Percentiles rank a stretch among this genome's conserved stretches.
Conservation (phyloP, 2,888 invertebrate genomes). For the Oligia latruncula region DNA sequence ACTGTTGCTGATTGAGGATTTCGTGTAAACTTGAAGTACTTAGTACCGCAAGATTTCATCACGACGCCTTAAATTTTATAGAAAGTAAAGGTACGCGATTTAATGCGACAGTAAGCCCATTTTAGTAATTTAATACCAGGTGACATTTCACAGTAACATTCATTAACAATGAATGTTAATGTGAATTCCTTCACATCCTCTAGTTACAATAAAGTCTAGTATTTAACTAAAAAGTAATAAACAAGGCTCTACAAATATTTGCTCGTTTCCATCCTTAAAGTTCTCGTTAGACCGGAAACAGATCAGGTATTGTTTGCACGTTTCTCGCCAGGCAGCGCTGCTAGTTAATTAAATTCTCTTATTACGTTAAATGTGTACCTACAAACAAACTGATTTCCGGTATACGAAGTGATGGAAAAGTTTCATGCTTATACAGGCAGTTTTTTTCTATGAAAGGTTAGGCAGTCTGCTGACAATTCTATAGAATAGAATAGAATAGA, state of each 20-base stretch:
- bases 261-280: slow-evolving; percentile 29
- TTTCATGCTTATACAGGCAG: slow-evolving; percentile 1
- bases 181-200: not conserved
- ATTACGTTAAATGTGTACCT: slow-evolving; percentile 19
- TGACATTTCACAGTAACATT: too few relatives aligned
- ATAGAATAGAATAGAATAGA: too few relatives aligned
- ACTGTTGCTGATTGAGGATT: slow-evolving; percentile 32
- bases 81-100: not conserved
- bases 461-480: not conserved
- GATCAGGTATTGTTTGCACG: slow-evolving; percentile 32
- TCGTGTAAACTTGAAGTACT: not conserved
- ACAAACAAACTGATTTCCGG: slow-evolving; percentile 22
- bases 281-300: slow-evolving; percentile 39
- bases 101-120: not conserved
- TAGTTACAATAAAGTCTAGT: not conserved
- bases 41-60: not conserved
- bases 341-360: slow-evolving; percentile 48
- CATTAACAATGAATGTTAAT: not conserved
- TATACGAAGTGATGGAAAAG: not conserved
- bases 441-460: not conserved
- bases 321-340: slow-evolving; percentile 21
- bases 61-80: not conserved
- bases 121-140: not conserved
- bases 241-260: slow-evolving; percentile 40
- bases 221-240: slow-evolving; percentile 11